Evolutionary conservation across 2,113 vertebrate species (phyloP).

Genomic region (Picathartes gymnocephalus): DNA sequence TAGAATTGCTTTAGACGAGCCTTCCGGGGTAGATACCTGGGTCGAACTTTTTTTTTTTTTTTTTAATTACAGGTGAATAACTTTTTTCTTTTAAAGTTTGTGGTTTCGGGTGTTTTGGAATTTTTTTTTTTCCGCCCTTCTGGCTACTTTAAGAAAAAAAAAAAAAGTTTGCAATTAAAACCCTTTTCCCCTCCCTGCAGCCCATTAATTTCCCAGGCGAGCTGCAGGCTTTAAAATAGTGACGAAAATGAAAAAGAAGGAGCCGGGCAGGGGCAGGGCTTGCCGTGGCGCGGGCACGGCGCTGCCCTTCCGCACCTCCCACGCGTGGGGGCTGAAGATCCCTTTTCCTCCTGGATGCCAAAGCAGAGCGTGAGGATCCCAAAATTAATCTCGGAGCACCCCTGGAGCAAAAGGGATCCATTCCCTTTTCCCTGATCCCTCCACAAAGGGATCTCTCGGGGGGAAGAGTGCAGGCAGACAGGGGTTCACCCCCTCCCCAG

Average conservation of each 20-base stretch:
- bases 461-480: fast-evolving
- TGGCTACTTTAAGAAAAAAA: not conserved
- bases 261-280: not conserved
- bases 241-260: not conserved
- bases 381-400: not conserved
- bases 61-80: not conserved
- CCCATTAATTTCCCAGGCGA: constrained; percentile 22
- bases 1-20: not conserved
- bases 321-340: not conserved
- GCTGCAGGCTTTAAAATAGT: not conserved
- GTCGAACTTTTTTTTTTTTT: not conserved
- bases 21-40: not conserved
- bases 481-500: fast-evolving
- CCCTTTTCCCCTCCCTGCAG: not conserved
- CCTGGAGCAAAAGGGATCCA: not conserved
- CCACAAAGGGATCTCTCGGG: fast-evolving
- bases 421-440: not conserved
- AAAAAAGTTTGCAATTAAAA: not conserved
- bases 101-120: not conserved
- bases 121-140: not conserved
- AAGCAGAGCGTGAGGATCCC: too few species aligned
- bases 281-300: not conserved
- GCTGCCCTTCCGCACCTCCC: not conserved
- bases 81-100: not conserved
- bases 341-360: not conserved